A percentile compares a stretch with the other conserved stretches of the same genome.
phyloP scores from a whole-genome alignment of 2,888 invertebrate species.

The Rhagonycha lutea region DNA sequence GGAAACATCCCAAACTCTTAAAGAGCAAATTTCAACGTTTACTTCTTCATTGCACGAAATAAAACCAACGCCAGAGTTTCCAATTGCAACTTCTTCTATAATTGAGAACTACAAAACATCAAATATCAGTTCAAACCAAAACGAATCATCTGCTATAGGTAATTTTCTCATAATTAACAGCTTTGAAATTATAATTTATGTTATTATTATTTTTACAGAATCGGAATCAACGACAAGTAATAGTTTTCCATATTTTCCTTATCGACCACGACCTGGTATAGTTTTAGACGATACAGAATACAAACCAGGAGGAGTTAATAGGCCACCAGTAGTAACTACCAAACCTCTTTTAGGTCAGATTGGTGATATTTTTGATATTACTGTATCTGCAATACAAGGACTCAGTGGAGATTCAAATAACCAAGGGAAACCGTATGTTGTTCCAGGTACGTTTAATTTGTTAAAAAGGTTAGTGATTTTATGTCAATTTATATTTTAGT shows the following conservation, averaged over 20 bases:
- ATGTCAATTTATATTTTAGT: slow-evolving; percentile 50
- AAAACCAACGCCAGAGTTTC: slow-evolving; percentile 55
- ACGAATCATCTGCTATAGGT: neutral
- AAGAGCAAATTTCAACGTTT: slow-evolving; percentile 28
- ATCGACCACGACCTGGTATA: slow-evolving; percentile 82
- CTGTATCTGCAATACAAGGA: slow-evolving; percentile 86
- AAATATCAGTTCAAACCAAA: neutral
- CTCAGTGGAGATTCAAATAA: slow-evolving; percentile 65
- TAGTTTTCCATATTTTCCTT: slow-evolving; percentile 61
- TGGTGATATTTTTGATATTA: slow-evolving; percentile 86
- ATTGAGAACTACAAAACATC: neutral
- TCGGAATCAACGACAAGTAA: slow-evolving; percentile 41
- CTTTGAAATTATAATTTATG: neutral
- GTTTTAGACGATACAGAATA: slow-evolving; percentile 84
- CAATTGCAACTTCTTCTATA: slow-evolving; percentile 30
- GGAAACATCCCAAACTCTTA: slow-evolving; percentile 47
- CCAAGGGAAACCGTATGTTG: slow-evolving; percentile 58
- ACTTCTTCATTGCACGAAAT: slow-evolving; percentile 35
- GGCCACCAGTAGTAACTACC: slow-evolving; percentile 50
- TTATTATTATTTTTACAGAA: neutral
- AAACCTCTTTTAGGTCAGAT: slow-evolving; percentile 59
- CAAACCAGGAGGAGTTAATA: slow-evolving; percentile 65
- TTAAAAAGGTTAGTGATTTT: neutral
- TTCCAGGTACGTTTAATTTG: slow-evolving; percentile 53
- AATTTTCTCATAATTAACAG: neutral